Evolutionary conservation across 1,140 invertebrate species (phyloP), one percentile per base, ranked within the genome.

Genomic region (Copidosoma floridanum): DNA sequence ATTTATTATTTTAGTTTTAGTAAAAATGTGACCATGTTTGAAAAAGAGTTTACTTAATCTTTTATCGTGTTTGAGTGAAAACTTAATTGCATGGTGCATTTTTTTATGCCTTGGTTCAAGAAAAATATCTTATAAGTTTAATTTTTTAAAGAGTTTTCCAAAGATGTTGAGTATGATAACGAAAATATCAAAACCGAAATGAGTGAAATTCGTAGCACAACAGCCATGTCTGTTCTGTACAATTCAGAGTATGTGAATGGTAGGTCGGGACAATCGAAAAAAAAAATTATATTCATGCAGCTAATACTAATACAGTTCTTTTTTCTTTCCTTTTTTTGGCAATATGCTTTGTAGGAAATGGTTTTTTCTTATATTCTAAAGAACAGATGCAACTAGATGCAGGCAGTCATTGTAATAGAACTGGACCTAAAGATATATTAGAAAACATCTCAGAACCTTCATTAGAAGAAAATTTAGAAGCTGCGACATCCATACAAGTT

Each of bases 221-320:
- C 86, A 26, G 86, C 86, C 8, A 71, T 88, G 35, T 87, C 88
- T 18, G 84, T 89, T 47, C 72, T 89, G 0, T 88, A 89, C 73
- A 86, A 82, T 57, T 87, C 87, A 4, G 85, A 86, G 72, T 88
- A 86, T 76, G 83, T 88, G 3, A 88, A 89, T 76, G 88, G 87
- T 83, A 76, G 46, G 18, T 61, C 38, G n/a, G n/a, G n/a, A n/a
- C n/a, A n/a, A n/a, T n/a, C n/a, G n/a, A n/a, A n/a, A n/a, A n/a
- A n/a, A n/a, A n/a, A n/a, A n/a, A n/a, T n/a, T n/a, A n/a, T n/a
- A n/a, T n/a, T n/a, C n/a, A n/a, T n/a, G n/a, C n/a, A n/a, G n/a
- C n/a, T n/a, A n/a, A n/a, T n/a, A n/a, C n/a, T n/a, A n/a, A n/a
- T n/a, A n/a, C n/a, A n/a, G n/a, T n/a, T n/a, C n/a, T n/a, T n/a